These are phyloP conservation scores for Salmo trutta DNA, from an alignment of 2,797 vertebrate species.

Conservation along the genomic window DNA sequence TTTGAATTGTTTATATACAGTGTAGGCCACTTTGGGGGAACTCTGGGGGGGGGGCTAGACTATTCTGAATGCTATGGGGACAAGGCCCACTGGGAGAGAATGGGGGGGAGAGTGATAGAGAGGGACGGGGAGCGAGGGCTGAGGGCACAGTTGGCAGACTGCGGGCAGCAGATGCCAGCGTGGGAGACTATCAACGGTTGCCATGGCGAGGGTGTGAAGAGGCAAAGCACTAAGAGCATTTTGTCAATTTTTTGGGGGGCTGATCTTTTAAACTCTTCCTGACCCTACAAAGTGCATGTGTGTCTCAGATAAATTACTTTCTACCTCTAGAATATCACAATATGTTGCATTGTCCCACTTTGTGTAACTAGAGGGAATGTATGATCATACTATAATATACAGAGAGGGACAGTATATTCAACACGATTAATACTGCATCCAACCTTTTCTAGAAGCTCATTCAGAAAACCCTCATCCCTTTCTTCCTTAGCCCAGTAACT, in stretches of 20 bases:
- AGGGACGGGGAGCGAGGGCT: not conserved
- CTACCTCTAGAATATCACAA: no score
- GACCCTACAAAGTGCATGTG: not conserved
- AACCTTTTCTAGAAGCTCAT: not conserved
- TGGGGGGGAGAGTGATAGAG: conserved; percentile 3
- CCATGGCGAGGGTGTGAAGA: conserved; percentile 19
- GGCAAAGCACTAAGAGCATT: conserved; percentile 19
- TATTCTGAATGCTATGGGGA: no score
- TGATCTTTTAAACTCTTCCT: conserved; percentile 15
- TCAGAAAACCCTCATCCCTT: not conserved
- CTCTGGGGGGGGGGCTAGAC: no score
- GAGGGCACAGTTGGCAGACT: conserved; percentile 9
- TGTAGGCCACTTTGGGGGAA: no score
- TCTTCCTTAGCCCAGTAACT: not conserved
- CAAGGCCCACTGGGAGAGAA: no score
- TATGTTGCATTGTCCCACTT: no score
- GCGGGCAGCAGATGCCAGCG: conserved; percentile 16
- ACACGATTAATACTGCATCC: no score
- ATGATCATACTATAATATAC: no score
- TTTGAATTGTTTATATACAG: no score
- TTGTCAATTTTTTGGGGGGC: conserved; percentile 14
- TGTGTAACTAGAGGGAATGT: no score
- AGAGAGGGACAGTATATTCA: no score
- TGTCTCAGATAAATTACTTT: not conserved
- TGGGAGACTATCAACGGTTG: conserved; percentile 8